A percentile compares a stretch with the other conserved stretches of the same genome.
Conservation (phyloP, 1,140 invertebrate species). For the Ips nitidus region DNA sequence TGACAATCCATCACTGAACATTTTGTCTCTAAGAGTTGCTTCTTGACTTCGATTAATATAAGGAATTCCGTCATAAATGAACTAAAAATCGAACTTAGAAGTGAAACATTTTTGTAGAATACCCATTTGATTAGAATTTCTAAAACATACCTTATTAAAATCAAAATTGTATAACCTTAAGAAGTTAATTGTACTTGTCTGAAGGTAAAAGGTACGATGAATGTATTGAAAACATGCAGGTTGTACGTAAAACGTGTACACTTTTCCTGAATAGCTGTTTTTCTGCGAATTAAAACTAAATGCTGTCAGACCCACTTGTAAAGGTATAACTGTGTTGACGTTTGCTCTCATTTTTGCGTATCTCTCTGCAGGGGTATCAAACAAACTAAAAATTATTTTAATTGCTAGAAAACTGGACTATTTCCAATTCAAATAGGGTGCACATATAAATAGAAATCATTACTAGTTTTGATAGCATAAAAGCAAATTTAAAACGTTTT, state of each 20-base stretch:
- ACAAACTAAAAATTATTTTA: conserved; percentile 62
- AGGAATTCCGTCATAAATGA: conserved; percentile 66
- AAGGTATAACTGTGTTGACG: conserved; percentile 61
- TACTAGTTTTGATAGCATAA: too few relatives aligned
- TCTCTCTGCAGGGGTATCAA: conserved; percentile 65
- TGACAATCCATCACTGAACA: conserved; percentile 51
- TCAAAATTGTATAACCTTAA: conserved; percentile 66
- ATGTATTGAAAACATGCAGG: conserved; percentile 62
- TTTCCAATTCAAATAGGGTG: too few relatives aligned
- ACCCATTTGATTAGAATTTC: neutral
- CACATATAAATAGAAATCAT: too few relatives aligned
- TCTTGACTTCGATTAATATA: conserved; percentile 65
- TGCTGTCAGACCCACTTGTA: conserved; percentile 65
- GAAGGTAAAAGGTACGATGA: conserved; percentile 62
- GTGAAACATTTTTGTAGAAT: neutral
- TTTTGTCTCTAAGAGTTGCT: conserved; percentile 53
- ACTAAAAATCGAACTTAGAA: conserved; percentile 56
- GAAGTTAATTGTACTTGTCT: conserved; percentile 66
- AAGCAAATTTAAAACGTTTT: too few relatives aligned
- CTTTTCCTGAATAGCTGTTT: conserved; percentile 60
- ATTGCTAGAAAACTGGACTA: neutral
- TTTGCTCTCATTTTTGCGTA: conserved; percentile 62
- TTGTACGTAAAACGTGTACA: conserved; percentile 69
- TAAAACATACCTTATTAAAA: conserved; percentile 68
- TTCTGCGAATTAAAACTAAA: conserved; percentile 59